Percentiles rank a stretch among this genome's conserved stretches.
These are phyloP conservation scores for Drosophila nikananu DNA, from an alignment of 1,140 invertebrate genomes.

Conservation along the genomic window DNA sequence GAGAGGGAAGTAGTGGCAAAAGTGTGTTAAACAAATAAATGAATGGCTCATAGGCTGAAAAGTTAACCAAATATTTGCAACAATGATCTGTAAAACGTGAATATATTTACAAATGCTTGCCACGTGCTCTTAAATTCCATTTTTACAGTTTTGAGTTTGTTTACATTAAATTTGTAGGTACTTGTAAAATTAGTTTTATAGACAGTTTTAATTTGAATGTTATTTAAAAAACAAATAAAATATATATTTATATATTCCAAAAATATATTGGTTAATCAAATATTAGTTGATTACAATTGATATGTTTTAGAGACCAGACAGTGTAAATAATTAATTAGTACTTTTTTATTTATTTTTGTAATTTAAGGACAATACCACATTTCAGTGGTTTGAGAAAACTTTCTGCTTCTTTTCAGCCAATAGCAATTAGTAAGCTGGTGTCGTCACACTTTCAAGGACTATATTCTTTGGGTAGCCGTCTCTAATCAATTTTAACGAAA, in stretches of 20 bases:
- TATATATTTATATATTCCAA: neutral
- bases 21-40: conserved; percentile 59
- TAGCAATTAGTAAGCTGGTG: neutral
- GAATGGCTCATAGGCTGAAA: conserved; percentile 20
- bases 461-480: neutral
- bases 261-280: neutral
- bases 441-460: conserved; percentile 19
- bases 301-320: neutral
- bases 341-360: neutral
- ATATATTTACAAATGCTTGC: conserved; percentile 9
- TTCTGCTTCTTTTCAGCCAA: neutral
- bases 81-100: conserved; percentile 1
- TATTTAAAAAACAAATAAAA: neutral
- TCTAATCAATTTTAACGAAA: conserved; percentile 42
- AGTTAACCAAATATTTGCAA: conserved; percentile 41
- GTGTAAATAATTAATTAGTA: neutral
- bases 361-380: neutral
- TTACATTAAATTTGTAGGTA: neutral
- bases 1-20: conserved; percentile 13
- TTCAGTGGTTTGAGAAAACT: neutral
- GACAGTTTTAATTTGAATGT: neutral
- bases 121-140: neutral
- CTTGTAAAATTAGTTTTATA: neutral
- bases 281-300: neutral
- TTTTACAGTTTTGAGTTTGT: neutral